Evolutionary conservation across 2,888 invertebrate species (phyloP), one percentile per base, ranked within the genome.

Genomic region (Cerastis rubricosa): DNA sequence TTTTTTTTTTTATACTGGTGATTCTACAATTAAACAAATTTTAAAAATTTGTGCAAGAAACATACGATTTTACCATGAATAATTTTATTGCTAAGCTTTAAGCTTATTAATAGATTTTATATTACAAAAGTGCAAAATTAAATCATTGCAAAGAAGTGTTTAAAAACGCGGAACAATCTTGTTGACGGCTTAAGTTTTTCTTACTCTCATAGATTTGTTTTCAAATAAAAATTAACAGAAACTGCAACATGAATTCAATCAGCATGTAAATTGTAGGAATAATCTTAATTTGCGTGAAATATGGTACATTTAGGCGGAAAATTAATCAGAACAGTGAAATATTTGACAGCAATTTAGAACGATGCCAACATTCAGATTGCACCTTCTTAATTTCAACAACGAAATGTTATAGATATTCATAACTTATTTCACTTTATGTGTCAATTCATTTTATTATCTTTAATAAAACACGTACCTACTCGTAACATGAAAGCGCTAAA

Each of bases 361-460:
- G 4, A 19, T n/a, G n/a, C 1, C n/a, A n/a, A 8, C n/a, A 14
- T 43, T 64, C n/a, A 43, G n/a, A 43, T 4, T 43, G 14, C 14
- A 43, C 14, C n/a, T n/a, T 43, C 43, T 64, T 63, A 47, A 64
- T 76, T 75, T 64, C 1, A 63, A 35, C n/a, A 51, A n/a, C 8
- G 8, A 71, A 49, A 43, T 8, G 14, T 29, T 11, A 25, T 40
- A 17, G 17, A 49, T 61, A 61, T 40, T 40, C n/a, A 79, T 77
- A 35, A 63, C 40, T 29, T 14, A 47, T 19, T 61, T 29, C 17
- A 45, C n/a, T 59, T 22, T 5, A 76, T 8, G 22, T 25, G 51
- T 47, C 6, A 29, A 22, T 57, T 57, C 6, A 19, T 35, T 35
- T 61, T 25, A 35, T 51, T 61, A 25, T 0, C 25, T 22, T 77